These are phyloP conservation scores for Cheumatopsyche charites DNA, from an alignment of 1,140 invertebrate genomes.

Conservation along the genomic window DNA sequence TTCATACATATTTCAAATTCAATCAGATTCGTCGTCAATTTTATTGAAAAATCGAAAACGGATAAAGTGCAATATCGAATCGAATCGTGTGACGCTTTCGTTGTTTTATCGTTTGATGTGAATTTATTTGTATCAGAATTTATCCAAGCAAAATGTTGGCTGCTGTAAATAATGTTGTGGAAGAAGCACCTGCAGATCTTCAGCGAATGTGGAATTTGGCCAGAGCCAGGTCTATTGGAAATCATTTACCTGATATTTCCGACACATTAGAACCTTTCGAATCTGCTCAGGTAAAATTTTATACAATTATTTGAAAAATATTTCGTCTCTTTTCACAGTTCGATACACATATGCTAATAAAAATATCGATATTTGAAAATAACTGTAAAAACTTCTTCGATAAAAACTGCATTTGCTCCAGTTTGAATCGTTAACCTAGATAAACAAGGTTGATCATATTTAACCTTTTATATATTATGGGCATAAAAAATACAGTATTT, in stretches of 20 bases:
- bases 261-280: conserved; percentile 56
- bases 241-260: conserved; percentile 50
- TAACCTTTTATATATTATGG: too few species aligned
- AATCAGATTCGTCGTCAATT: too few species aligned
- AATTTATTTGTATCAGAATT: too few species aligned
- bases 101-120: too few species aligned
- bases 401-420: not conserved
- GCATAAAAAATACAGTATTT: too few species aligned
- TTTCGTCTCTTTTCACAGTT: not conserved
- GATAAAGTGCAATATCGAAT: too few species aligned
- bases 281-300: conserved; percentile 54
- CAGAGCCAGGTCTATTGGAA: conserved; percentile 53
- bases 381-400: too few species aligned
- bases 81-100: too few species aligned
- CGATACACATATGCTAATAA: not conserved
- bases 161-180: conserved; percentile 52
- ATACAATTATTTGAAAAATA: not conserved
- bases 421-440: conserved; percentile 7
- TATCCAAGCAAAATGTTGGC: conserved; percentile 56
- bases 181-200: conserved; percentile 55
- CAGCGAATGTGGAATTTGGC: conserved; percentile 60
- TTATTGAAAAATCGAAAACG: too few species aligned
- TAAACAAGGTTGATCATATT: not conserved
- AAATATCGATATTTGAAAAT: too few species aligned
- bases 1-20: too few species aligned